Base-by-base conservation (phyloP, 1,140 invertebrate species). In the Maconellicoccus hirsutus region DNA sequence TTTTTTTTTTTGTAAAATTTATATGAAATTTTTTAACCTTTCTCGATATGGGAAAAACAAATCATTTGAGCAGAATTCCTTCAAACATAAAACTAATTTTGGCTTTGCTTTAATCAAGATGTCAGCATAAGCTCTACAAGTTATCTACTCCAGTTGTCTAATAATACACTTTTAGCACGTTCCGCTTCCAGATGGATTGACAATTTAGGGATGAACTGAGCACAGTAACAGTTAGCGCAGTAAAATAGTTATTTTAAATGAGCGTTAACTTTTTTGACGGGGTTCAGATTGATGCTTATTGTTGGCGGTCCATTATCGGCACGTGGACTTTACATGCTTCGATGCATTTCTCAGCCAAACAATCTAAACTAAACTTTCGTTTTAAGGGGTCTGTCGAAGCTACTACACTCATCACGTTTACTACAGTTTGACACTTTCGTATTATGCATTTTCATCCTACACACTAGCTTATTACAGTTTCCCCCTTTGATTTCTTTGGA, bases 231-330 rank as follows among this genome's bases (percentile, higher is more conserved):
- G 61, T 66, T 23, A 25, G 22, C 22, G 22, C 25, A 66, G 61
- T 66, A 66, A 66, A 66, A 66, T 66, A 66, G 61, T 66, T 66
- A 66, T 66, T 66, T 66, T 66, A 66, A 66, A 66, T 66, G 25
- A 66, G 61, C 21, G 61, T 66, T 66, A 23, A 16, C 61, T 66
- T 66, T 66, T 66, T 66, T 66, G 61, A 66, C 61, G 61, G 61
- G 10, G 61, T 66, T 66, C 61, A 66, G 61, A 66, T 66, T 66
- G 61, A 66, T 66, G 61, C 25, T 12, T 66, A 66, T 66, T 66
- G 70, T 72, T 66, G 61, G 69, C 21, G 70, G 70, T 72, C 72
- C 72, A 72, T 72, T 72, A 72, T 72, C 72, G 72, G 72, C 72
- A 72, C 72, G 72, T 72, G 72, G 72, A 72, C 72, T 72, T 66